phyloP scores from a whole-genome alignment of 35 echinoderm and acorn worm species.

The Strongylocentrotus purpuratus region DNA sequence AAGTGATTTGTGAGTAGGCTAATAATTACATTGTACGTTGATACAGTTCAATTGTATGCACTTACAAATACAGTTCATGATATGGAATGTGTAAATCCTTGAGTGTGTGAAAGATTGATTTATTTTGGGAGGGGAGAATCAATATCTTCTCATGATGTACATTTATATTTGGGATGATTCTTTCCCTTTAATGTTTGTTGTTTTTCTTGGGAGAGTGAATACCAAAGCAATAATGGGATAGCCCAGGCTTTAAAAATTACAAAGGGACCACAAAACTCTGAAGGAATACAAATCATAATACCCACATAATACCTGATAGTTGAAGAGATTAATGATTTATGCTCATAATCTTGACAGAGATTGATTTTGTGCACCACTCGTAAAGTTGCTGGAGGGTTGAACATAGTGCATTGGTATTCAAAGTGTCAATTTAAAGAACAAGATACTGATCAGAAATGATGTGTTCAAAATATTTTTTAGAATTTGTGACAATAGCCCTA shows the following conservation, averaged over 20 bases:
- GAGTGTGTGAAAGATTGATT: too few relatives aligned
- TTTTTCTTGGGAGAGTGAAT: not conserved
- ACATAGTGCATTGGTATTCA: slow-evolving; percentile 1
- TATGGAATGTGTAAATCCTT: too few relatives aligned
- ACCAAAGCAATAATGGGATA: not conserved
- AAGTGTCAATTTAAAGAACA: not conserved
- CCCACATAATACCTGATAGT: not conserved
- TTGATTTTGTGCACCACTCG: not conserved
- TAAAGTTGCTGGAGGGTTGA: not conserved
- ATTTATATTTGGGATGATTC: not conserved
- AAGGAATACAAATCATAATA: too few relatives aligned
- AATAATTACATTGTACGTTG: too few relatives aligned
- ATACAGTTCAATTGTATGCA: too few relatives aligned
- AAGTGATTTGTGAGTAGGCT: too few relatives aligned
- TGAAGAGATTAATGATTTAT: not conserved
- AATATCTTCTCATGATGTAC: not conserved
- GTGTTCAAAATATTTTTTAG: not conserved
- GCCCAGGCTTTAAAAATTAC: not conserved
- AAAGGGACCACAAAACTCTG: not conserved
- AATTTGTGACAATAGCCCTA: not conserved
- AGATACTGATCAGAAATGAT: not conserved
- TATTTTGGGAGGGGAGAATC: not conserved
- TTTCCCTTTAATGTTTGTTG: not conserved
- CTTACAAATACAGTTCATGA: too few relatives aligned
- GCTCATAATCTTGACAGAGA: not conserved